These are phyloP conservation scores for Chouioia cunea DNA, from an alignment of 2,888 invertebrate genomes.

Conservation along the genomic window DNA sequence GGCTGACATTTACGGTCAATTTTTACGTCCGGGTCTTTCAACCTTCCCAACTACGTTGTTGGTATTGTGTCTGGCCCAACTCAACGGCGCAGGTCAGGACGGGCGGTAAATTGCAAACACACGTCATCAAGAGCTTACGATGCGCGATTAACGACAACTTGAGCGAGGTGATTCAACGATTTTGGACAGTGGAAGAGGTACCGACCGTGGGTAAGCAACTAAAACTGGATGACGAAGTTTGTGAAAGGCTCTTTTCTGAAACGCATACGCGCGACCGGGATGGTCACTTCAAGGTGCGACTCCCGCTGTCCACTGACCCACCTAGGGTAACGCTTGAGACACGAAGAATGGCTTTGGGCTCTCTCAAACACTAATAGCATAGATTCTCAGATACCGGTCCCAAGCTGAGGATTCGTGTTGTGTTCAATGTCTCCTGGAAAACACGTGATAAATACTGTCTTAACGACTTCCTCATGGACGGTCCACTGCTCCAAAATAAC, in stretches of 20 bases:
- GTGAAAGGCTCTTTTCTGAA: too few relatives aligned
- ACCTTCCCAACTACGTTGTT: too few relatives aligned
- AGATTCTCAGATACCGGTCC: neutral
- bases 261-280: neutral
- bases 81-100: too few relatives aligned
- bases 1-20: too few relatives aligned
- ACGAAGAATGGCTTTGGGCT: conserved; percentile 12
- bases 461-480: conserved; percentile 31
- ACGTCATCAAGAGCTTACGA: too few relatives aligned
- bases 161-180: too few relatives aligned
- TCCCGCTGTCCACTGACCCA: conserved; percentile 10
- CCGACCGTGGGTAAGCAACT: too few relatives aligned
- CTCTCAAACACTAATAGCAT: neutral
- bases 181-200: too few relatives aligned
- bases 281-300: conserved; percentile 25
- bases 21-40: too few relatives aligned
- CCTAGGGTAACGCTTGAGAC: conserved; percentile 8
- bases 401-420: conserved; percentile 2
- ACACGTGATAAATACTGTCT: conserved; percentile 11
- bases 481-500: conserved; percentile 31
- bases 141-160: too few relatives aligned
- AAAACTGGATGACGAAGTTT: conserved; percentile 43
- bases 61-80: too few relatives aligned
- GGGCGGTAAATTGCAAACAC: too few relatives aligned
- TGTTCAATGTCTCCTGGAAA: conserved; percentile 32